Percentiles rank a stretch among this genome's conserved stretches.
phyloP scores from a whole-genome alignment of 2,797 vertebrate species.

The Scolopax rusticola region DNA sequence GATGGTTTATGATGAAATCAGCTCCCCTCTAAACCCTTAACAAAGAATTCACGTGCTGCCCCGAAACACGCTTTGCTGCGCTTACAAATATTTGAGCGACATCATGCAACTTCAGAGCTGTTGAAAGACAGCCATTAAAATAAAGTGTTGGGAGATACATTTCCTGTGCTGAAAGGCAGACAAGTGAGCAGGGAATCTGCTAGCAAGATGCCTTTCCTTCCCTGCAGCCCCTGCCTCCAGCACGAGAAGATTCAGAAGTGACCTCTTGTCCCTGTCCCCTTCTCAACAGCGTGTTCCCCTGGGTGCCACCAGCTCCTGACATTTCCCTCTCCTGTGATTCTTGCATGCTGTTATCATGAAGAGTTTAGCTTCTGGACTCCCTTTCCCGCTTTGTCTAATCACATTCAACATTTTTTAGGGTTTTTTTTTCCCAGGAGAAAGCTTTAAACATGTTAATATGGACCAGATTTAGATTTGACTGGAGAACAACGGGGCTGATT shows the following conservation, averaged over 20 bases:
- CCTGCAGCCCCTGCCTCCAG: not conserved
- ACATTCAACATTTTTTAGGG: not conserved
- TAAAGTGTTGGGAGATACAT: not conserved
- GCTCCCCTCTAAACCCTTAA: not conserved
- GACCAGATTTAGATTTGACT: not conserved
- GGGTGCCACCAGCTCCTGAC: not conserved
- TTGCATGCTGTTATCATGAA: not conserved
- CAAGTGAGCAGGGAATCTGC: not conserved
- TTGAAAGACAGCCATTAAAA: conserved; percentile 1
- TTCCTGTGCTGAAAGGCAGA: conserved; percentile 28
- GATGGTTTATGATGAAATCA: not conserved
- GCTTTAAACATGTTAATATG: not conserved
- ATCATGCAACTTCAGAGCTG: not conserved
- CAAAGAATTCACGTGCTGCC: not conserved
- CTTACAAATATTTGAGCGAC: not conserved
- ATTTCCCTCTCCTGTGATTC: not conserved
- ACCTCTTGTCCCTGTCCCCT: not conserved
- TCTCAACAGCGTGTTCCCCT: not conserved
- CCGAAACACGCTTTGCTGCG: not conserved
- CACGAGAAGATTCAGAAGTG: not conserved
- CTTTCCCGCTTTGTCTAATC: not conserved
- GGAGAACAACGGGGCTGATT: not conserved
- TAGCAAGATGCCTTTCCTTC: not conserved
- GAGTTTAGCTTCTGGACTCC: not conserved
- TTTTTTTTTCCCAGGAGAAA: not conserved